phyloP scores from a whole-genome alignment of 2,113 vertebrate species.

The Xenopus borealis region DNA sequence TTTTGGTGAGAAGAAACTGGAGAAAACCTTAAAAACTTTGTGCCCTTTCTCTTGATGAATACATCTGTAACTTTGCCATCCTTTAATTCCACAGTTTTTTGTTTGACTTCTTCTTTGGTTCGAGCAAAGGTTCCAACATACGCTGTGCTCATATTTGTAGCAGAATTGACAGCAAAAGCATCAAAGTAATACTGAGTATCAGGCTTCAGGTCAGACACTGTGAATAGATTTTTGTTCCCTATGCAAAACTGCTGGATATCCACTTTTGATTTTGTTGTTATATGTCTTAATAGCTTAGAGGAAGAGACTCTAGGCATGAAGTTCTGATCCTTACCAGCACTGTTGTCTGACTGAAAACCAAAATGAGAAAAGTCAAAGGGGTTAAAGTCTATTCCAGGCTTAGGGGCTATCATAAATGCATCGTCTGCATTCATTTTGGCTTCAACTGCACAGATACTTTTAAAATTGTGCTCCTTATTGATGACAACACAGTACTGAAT shows the following conservation, averaged over 20 bases:
- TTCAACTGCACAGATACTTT: constrained; percentile 92
- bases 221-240: constrained; percentile 93
- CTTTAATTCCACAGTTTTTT: constrained; percentile 89
- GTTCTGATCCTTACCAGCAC: constrained; percentile 70
- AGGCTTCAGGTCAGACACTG: constrained; percentile 86
- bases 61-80: constrained; percentile 88
- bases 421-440: constrained; percentile 82
- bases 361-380: constrained; percentile 95
- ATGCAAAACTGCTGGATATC: constrained; percentile 90
- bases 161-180: constrained; percentile 84
- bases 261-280: constrained; percentile 61
- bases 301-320: constrained; percentile 61
- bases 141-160: constrained; percentile 87
- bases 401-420: constrained; percentile 85
- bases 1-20: constrained; percentile 92
- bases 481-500: constrained; percentile 92
- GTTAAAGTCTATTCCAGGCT: constrained; percentile 90
- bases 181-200: constrained; percentile 97
- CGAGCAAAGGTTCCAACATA: constrained; percentile 93
- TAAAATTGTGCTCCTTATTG: constrained; percentile 97
- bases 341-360: constrained; percentile 79
- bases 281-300: constrained; percentile 69
- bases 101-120: constrained; percentile 89
- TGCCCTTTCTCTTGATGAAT: constrained; percentile 87
- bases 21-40: constrained; percentile 87